Base-by-base conservation (phyloP, 2,888 invertebrate genomes). In the Ametastegia equiseti region DNA sequence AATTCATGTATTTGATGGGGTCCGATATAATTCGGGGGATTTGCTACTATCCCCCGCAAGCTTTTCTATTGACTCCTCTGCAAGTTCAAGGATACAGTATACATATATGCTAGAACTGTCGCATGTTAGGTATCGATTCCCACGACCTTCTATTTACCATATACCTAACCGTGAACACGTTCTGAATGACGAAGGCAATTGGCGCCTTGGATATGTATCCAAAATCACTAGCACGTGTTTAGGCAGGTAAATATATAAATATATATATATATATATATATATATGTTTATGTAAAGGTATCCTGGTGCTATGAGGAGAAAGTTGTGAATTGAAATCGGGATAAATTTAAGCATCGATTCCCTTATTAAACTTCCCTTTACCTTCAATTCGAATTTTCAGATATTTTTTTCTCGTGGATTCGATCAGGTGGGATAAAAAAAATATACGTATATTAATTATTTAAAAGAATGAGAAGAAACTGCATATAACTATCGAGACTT, bases 111-210 rank as follows among this genome's bases (percentile, higher is more conserved):
- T 54, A 36, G 50, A 36, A 73, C 50, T 50, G 73, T 73, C 73
- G 73, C 50, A 73, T 73, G 50, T 73, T 50, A 19, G 73, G 33
- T 73, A 73, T 73, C 73, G 73, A 73, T 73, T 73, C 9, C 73
- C 33, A 45, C 50, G 73, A 73, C 73, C 73, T 73, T 73, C 73
- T 73, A 47, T 73, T n/a, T 73, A 73, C 73, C 73, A 73, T 73
- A 73, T 50, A 73, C 30, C 73, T 33, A 73, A 54, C 73, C 73
- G 73, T 73, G 50, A 33, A 50, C 73, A 33, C 73, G 36, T 73
- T 73, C 36, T 50, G 50, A 73, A 73, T 73, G 73, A 73, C 73
- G 73, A 73, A 73, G 73, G 73, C 73, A 73, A 73, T 73, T 50
- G 73, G 73, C 36, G 19, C 54, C 33, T 30, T 5, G 13, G 19